These are phyloP conservation scores for Muscina levida DNA, from an alignment of 2,888 invertebrate genomes.

Conservation along the genomic window DNA sequence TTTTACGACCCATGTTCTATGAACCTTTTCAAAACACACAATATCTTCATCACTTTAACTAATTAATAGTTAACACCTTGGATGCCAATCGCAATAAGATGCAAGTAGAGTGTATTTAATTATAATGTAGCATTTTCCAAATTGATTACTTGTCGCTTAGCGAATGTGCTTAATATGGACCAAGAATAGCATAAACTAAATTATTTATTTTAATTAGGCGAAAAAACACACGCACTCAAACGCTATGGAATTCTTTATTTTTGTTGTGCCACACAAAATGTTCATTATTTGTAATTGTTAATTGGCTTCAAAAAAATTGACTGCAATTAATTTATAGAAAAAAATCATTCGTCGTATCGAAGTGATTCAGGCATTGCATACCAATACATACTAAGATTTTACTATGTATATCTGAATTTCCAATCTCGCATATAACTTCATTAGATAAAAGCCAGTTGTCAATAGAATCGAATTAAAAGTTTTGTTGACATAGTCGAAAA, in stretches of 20 bases:
- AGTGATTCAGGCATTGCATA: background rate
- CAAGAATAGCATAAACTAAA: constrained; percentile 31
- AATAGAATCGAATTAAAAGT: constrained; percentile 36
- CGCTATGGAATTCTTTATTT: background rate
- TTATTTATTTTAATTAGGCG: constrained; percentile 41
- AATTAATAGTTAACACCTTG: constrained; percentile 30
- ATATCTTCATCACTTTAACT: too few relatives aligned
- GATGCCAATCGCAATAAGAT: constrained; percentile 24
- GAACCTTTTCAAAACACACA: too few relatives aligned
- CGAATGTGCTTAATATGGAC: background rate
- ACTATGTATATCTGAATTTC: background rate
- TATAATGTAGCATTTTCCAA: constrained; percentile 14
- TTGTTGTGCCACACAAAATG: constrained; percentile 17
- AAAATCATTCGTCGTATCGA: background rate
- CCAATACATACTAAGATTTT: background rate
- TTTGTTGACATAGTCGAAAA: constrained; percentile 9
- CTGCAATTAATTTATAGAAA: constrained; percentile 46
- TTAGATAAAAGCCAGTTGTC: constrained; percentile 5
- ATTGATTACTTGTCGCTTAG: constrained; percentile 8
- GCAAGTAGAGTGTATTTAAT: constrained; percentile 38
- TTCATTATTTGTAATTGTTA: constrained; percentile 48
- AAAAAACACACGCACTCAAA: background rate
- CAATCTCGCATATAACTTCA: constrained; percentile 31
- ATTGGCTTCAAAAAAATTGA: constrained; percentile 43
- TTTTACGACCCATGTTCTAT: too few relatives aligned